Conservation (phyloP, 2,797 vertebrate genomes). For the Lepilemur ruficaudatus region DNA sequence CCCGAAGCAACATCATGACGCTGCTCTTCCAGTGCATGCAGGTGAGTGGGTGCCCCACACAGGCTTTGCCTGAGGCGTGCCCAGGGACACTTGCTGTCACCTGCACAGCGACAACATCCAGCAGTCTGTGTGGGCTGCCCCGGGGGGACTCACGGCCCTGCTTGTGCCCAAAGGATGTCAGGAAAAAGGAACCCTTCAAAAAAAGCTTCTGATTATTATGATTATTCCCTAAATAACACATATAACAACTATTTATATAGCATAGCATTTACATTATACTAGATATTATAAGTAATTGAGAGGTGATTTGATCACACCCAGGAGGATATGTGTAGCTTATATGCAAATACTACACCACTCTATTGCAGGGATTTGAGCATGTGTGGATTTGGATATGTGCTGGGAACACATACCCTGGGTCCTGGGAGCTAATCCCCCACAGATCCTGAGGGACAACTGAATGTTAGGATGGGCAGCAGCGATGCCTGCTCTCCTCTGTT, state of each 20-base stretch:
- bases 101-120: neutral
- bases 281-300: neutral
- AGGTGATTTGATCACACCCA: neutral
- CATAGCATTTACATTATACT: neutral
- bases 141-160: too few species aligned
- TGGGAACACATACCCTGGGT: neutral
- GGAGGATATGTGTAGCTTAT: neutral
- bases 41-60: conserved; percentile 76
- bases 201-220: neutral
- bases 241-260: neutral
- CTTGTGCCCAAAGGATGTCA: neutral
- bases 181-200: neutral
- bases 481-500: neutral
- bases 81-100: neutral
- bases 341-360: neutral
- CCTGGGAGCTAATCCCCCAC: neutral
- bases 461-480: neutral
- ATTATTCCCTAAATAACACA: neutral
- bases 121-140: neutral
- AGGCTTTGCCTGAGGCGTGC: neutral
- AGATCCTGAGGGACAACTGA: neutral
- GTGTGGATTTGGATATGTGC: neutral
- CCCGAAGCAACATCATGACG: conserved; percentile 96
- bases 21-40: conserved; percentile 97
- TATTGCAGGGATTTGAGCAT: neutral